Conservation (phyloP, 92 coral and sea anemone genomes). For the Metridium senile region DNA sequence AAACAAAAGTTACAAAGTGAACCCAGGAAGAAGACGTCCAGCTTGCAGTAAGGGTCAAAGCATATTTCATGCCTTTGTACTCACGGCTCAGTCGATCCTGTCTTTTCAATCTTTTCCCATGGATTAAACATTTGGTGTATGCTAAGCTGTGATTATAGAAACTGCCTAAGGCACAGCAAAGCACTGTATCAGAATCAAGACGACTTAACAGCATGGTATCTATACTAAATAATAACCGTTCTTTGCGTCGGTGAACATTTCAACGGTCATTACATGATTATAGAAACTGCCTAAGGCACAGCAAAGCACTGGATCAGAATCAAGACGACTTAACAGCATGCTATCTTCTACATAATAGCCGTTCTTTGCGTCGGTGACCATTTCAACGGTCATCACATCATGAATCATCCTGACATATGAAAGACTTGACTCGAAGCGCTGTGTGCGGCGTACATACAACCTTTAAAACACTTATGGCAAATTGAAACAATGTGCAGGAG, state of each 20-base stretch:
- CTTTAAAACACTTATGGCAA: not conserved
- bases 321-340: constrained; percentile 21
- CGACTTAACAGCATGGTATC: constrained; percentile 21
- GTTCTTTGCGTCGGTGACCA: not conserved
- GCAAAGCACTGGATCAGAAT: not conserved
- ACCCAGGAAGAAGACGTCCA: no score
- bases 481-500: not conserved
- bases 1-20: no score
- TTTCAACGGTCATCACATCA: constrained; percentile 13
- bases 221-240: not conserved
- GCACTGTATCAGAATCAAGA: not conserved
- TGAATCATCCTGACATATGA: constrained; percentile 10
- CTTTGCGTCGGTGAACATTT: not conserved
- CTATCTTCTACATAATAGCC: not conserved
- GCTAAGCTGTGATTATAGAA: constrained; percentile 29
- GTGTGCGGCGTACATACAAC: constrained; percentile 1
- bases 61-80: not conserved
- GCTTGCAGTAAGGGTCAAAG: not conserved
- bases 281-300: constrained; percentile 31
- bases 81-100: not conserved
- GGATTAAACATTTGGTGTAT: constrained; percentile 19
- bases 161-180: constrained; percentile 25
- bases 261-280: constrained; percentile 20
- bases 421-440: constrained; percentile 17
- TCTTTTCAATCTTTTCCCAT: constrained; percentile 12